Evolutionary conservation across 1,140 invertebrate genomes (phyloP).

Genomic region (Planococcus citri): DNA sequence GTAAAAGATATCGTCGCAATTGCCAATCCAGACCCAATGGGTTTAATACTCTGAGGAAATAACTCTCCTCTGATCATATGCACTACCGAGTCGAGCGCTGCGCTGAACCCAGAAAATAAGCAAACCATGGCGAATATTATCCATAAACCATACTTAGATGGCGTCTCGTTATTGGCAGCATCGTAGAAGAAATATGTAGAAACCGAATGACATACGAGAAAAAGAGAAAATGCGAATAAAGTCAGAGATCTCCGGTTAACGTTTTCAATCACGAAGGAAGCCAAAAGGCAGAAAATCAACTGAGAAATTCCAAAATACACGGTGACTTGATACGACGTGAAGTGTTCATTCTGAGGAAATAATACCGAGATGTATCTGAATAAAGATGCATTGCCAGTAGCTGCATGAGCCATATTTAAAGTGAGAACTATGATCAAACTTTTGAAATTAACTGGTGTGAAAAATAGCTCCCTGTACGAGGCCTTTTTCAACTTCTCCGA

Average conservation of each 20-base stretch:
- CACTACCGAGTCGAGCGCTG: conserved; percentile 43
- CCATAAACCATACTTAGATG: too few species aligned
- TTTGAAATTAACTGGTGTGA: conserved; percentile 28
- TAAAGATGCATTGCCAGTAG: conserved; percentile 28
- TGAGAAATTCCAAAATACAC: conserved; percentile 25
- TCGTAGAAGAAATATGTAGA: neutral
- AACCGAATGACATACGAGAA: neutral
- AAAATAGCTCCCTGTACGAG: conserved; percentile 31
- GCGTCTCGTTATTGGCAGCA: too few species aligned
- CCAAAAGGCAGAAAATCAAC: conserved; percentile 36
- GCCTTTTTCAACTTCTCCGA: conserved; percentile 28
- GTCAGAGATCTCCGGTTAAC: neutral
- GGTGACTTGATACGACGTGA: too few species aligned
- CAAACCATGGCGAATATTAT: too few species aligned
- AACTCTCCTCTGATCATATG: conserved; percentile 49
- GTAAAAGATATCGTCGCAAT: conserved; percentile 47
- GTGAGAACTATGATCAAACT: conserved; percentile 35
- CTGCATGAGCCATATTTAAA: conserved; percentile 35
- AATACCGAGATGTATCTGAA: neutral
- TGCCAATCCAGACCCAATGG: conserved; percentile 40
- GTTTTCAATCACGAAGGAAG: conserved; percentile 36
- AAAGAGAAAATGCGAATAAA: neutral
- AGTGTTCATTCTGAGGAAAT: too few species aligned
- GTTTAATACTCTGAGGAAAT: conserved; percentile 48
- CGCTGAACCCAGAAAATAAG: conserved; percentile 41